Evolutionary conservation across 1,140 invertebrate species (phyloP).

Genomic region (Apis cerana): DNA sequence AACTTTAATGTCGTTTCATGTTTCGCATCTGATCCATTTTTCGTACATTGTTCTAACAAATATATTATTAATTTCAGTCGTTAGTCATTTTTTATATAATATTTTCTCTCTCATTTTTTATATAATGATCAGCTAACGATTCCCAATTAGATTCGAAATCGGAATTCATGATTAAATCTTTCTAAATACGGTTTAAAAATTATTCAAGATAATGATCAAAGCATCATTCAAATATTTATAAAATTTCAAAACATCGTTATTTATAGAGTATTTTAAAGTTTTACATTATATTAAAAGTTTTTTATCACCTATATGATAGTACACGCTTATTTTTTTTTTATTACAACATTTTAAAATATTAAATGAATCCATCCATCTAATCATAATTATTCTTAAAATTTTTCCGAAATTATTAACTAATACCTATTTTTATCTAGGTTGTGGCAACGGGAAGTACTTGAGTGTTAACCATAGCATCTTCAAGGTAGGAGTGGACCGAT

Average conservation of each 20-base stretch:
- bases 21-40: background rate
- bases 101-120: background rate
- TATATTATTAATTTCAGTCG: too few species aligned
- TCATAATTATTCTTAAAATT: background rate
- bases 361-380: background rate
- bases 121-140: background rate
- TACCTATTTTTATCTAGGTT: constrained; percentile 83
- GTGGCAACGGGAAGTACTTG: constrained; percentile 96
- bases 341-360: too few species aligned
- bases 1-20: background rate
- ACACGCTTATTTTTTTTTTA: too few species aligned
- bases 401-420: background rate
- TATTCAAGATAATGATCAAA: too few species aligned
- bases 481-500: constrained; percentile 94
- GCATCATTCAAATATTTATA: too few species aligned
- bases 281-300: too few species aligned
- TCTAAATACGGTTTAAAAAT: too few species aligned
- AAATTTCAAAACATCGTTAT: too few species aligned
- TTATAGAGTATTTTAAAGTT: too few species aligned
- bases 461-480: constrained; percentile 92
- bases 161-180: background rate
- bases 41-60: background rate
- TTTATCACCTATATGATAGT: too few species aligned
- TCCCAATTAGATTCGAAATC: background rate
- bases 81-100: background rate